Base-by-base conservation (phyloP, 2,888 invertebrate genomes). In the Drosophila ezoana region DNA sequence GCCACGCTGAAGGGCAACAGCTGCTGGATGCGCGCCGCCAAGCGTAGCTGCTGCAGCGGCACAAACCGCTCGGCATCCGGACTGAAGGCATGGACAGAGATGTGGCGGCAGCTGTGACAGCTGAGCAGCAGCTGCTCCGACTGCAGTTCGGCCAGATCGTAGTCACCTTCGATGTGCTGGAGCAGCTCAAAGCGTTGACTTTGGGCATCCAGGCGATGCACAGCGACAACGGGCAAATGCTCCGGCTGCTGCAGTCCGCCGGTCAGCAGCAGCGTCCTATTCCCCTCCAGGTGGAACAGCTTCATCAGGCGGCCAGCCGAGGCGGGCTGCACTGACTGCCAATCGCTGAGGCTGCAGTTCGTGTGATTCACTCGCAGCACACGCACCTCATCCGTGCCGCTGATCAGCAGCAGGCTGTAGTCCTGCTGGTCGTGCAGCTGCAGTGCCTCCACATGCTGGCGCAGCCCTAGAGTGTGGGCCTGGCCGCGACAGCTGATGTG, bases 131-230 rank as follows among this genome's bases (percentile, higher is more conserved):
- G 53, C 40, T 91, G 91, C n/a, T 75, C 68, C 14, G 73, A 61
- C 8, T 70, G 58, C 13, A 83, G 9, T 59, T 89, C 90, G 14
- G 87, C 87, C 8, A 91, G 68, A 65, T 92, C 90, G 52, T 84
- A 92, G 60, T 90, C 87, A 0, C 92, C 92, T 23, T 77, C 81
- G 33, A 91, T 89, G n/a, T 76, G 63, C 65, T 92, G 91, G 2
- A 76, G 59, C 5, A 86, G 51, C 20, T 81, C 79, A 33, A 91
- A 91, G 16, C 80, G 68, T 9, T 86, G 80, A 0, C 35, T 70
- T 0, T 4, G 4, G 0, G 18, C n/a, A 3, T 76, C 61, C 8
- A 85, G 67, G 1, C 61, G 74, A 65, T 91, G 90, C 14, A 91
- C 77, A 5, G 83, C 84, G 44, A 90, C 40, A 1, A 71, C 79